Evolutionary conservation across 1,140 invertebrate genomes (phyloP).

Genomic region (Atta cephalotes): DNA sequence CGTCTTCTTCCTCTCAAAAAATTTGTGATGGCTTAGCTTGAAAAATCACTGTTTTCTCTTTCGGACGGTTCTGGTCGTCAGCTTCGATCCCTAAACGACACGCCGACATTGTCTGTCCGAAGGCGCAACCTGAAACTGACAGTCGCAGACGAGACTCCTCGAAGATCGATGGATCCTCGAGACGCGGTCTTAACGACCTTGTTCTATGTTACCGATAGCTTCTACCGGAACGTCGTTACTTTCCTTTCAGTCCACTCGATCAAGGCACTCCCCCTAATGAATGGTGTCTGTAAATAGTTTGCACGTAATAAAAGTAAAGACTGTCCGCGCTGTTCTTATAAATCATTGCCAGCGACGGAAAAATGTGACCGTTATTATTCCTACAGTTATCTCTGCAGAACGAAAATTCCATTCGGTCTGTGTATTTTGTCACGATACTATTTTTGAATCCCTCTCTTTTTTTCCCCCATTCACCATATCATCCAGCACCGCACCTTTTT

Average conservation of each 20-base stretch:
- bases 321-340: slow-evolving; percentile 19
- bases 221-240: slow-evolving; percentile 54
- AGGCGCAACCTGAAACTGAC: slow-evolving; percentile 58
- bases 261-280: slow-evolving; percentile 60
- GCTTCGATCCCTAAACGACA: slow-evolving; percentile 22
- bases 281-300: slow-evolving; percentile 57
- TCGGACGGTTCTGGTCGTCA: not conserved
- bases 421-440: slow-evolving; percentile 8
- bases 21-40: not conserved
- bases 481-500: not conserved
- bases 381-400: not conserved
- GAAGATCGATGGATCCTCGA: slow-evolving; percentile 56
- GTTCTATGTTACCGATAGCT: slow-evolving; percentile 61
- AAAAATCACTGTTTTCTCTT: slow-evolving; percentile 28
- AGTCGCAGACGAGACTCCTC: slow-evolving; percentile 43
- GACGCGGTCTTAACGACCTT: slow-evolving; percentile 60
- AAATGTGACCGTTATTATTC: slow-evolving; percentile 10
- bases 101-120: slow-evolving; percentile 44
- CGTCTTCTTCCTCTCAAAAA: not conserved
- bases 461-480: not conserved
- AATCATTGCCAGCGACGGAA: slow-evolving; percentile 42
- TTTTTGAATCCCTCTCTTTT: not conserved
- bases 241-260: slow-evolving; percentile 64
- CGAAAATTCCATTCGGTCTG: slow-evolving; percentile 8
- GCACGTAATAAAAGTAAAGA: slow-evolving; percentile 62